Base-by-base conservation (phyloP, 2,797 vertebrate species). In the Falco naumanni region DNA sequence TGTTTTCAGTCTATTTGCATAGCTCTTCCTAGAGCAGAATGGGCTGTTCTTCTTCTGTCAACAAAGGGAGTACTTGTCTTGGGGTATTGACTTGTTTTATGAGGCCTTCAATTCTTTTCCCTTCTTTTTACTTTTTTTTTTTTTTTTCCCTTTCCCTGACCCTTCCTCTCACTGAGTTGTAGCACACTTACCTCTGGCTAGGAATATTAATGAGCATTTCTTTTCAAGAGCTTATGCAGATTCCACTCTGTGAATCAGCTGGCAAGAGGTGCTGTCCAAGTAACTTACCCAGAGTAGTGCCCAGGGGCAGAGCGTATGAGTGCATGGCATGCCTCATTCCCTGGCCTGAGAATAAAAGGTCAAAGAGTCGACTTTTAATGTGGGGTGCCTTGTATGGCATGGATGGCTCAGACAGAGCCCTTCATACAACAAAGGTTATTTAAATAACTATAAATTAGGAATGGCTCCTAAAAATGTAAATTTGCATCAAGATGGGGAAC, bases 171-270 rank as follows among this genome's bases (percentile, higher is more conserved):
- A 50, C 81, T 94, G 89, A 97, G 94, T 90, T 95, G 95, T 61
- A 97, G 87, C 88, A 86, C 77, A 83, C 89, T 96, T 91, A 96
- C 95, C 87, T 91, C 96, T 84, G 90, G 95, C 93, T 92, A 96
- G 92, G 93, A 97, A 98, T 98, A 92, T 96, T 93, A 97, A 97
- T 87, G 92, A 97, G 88, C 92, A 85, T 87, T 92, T 84, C 94
- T 95, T 97, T 98, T 97, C 87, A 94, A 93, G 86, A 89, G 89
- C 89, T 97, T 96, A 87, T 97, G 95, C 84, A 95, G 97, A 96
- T 96, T 97, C 85, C 41, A 54, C 79, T 87, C 76, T 87, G 47
- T 95, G 91, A 97, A 97, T 96, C 84, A 89, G 93, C 88, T 94
- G 60, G 87, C 83, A 96, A 97, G 91, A 91, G 95, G 77, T 92